These are phyloP conservation scores for Gymnocephalus cernua DNA, from an alignment of 2,113 vertebrate species.

Conservation along the genomic window DNA sequence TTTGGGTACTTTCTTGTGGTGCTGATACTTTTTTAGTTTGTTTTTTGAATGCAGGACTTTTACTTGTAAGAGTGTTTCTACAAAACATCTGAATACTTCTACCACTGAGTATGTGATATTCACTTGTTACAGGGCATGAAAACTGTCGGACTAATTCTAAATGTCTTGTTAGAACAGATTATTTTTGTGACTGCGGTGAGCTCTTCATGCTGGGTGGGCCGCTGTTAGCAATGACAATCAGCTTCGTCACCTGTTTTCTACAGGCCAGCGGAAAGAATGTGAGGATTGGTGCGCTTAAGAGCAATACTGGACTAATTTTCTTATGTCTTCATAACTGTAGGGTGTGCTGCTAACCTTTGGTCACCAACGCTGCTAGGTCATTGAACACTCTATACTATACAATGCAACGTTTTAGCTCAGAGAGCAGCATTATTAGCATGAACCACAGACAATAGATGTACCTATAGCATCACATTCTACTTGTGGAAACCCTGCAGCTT, in stretches of 20 bases:
- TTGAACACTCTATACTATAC: conserved; percentile 16
- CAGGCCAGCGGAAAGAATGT: conserved; percentile 72
- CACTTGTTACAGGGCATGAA: too few species aligned
- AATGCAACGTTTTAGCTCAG: conserved; percentile 22
- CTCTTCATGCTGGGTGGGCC: conserved; percentile 1
- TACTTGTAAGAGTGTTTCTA: too few species aligned
- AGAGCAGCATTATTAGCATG: not conserved
- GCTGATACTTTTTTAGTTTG: too few species aligned
- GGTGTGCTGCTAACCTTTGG: conserved; percentile 11
- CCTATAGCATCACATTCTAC: not conserved
- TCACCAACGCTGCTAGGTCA: conserved; percentile 14
- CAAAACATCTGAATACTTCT: too few species aligned
- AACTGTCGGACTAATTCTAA: too few species aligned
- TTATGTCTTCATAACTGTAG: conserved; percentile 9
- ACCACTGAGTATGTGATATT: too few species aligned
- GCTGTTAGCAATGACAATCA: conserved; percentile 47
- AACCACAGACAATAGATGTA: not conserved
- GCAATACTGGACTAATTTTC: conserved; percentile 34
- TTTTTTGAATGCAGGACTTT: too few species aligned
- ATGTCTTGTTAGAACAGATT: not conserved
- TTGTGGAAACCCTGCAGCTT: not conserved
- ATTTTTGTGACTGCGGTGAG: conserved; percentile 1
- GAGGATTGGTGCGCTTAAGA: conserved; percentile 56
- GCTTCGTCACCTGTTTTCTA: conserved; percentile 51
- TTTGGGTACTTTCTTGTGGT: too few species aligned